These are phyloP conservation scores for Ellobius talpinus DNA, from an alignment of 2,113 vertebrate genomes.

Conservation along the genomic window DNA sequence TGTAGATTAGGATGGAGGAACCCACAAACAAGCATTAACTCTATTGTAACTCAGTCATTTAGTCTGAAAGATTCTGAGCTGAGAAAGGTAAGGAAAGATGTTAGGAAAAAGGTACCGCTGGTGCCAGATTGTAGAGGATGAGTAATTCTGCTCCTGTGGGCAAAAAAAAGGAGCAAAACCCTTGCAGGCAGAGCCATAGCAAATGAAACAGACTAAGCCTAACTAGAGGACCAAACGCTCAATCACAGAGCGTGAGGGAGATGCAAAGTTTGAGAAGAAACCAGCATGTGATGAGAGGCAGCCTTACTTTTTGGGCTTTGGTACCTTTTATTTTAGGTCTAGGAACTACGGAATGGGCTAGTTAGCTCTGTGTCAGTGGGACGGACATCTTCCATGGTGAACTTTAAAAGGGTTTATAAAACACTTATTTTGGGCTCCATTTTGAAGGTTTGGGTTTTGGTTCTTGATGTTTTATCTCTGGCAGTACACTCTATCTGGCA, in stretches of 20 bases:
- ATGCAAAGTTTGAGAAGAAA: background rate
- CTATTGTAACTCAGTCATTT: background rate
- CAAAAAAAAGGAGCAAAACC: background rate
- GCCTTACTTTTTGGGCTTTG: background rate
- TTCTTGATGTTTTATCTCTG: background rate
- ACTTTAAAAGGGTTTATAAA: background rate
- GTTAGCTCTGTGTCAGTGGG: background rate
- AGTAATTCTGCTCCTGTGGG: background rate
- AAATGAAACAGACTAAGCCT: background rate
- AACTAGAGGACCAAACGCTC: background rate
- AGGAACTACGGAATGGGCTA: background rate
- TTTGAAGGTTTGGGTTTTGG: background rate
- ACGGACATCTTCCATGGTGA: background rate
- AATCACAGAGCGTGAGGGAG: background rate
- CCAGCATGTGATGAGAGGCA: background rate
- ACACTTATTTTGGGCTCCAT: background rate
- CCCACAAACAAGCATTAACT: background rate
- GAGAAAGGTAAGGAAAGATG: background rate
- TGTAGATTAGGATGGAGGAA: background rate
- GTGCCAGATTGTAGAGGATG: background rate
- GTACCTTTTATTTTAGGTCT: background rate
- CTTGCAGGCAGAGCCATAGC: background rate
- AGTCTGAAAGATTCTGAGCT: background rate
- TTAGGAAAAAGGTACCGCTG: background rate
- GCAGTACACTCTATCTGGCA: fast-evolving